Percentiles rank a stretch among this genome's conserved stretches.
These are phyloP conservation scores for Polypterus bichir DNA, from an alignment of 2,113 vertebrate species.

Conservation along the genomic window DNA sequence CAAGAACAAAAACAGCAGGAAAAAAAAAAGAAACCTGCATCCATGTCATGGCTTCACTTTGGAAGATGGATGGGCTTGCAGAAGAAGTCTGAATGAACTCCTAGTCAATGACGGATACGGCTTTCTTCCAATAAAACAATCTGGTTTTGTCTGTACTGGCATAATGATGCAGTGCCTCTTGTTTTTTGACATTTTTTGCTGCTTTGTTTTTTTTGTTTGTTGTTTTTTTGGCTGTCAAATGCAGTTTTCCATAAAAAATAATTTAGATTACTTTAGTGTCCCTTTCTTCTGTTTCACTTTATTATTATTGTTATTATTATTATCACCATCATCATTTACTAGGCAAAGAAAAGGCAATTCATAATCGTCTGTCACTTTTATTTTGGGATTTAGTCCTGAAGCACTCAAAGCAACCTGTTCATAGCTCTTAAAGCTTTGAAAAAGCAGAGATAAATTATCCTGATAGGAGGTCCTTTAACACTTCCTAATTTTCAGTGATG, in stretches of 20 bases:
- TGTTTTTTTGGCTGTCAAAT: slow-evolving; percentile 40
- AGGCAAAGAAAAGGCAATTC: background rate
- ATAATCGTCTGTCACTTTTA: slow-evolving; percentile 9
- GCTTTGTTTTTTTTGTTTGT: slow-evolving; percentile 23
- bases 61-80: slow-evolving; percentile 84
- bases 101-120: slow-evolving; percentile 90
- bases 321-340: slow-evolving; percentile 1
- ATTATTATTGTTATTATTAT: slow-evolving; percentile 6
- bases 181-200: slow-evolving; percentile 40
- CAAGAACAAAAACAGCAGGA: slow-evolving; percentile 10
- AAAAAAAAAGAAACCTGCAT: slow-evolving; percentile 41
- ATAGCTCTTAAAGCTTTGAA: slow-evolving; percentile 25
- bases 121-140: slow-evolving; percentile 78
- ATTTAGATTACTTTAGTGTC: slow-evolving; percentile 42
- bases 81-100: slow-evolving; percentile 87
- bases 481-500: slow-evolving; percentile 50
- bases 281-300: slow-evolving; percentile 1
- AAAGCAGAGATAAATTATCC: slow-evolving; percentile 54
- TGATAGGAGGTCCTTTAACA: slow-evolving; percentile 48
- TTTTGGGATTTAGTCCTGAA: slow-evolving; percentile 12
- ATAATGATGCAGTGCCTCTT: slow-evolving; percentile 97
- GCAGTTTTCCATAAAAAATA: slow-evolving; percentile 33
- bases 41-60: slow-evolving; percentile 75
- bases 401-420: slow-evolving; percentile 26
- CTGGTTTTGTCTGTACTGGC: slow-evolving; percentile 91